Evolutionary conservation across 2,888 invertebrate species (phyloP), one percentile per base, ranked within the genome.

Genomic region (Aphodius sticticus): DNA sequence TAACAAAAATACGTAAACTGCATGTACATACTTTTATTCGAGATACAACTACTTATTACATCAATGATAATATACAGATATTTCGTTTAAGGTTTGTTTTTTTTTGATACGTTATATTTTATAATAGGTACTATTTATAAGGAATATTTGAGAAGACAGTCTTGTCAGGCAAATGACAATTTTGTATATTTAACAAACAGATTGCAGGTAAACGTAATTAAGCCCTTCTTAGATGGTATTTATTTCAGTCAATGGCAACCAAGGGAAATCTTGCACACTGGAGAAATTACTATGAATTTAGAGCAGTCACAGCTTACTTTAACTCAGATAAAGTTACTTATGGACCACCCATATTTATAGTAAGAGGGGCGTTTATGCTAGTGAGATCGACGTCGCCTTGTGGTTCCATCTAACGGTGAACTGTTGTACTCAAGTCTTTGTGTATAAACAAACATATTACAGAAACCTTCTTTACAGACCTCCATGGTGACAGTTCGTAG

Each of bases 1-100:
- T 72, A 72, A 72, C 72, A 72, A 72, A 72, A 72, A 72, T 72
- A 72, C 72, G 14, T 16, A n/a, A 36, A 72, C 16, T 36, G 16
- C n/a, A 15, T 72, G 16, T 16, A 72, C 16, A 72, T 36, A 14
- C 26, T 72, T 53, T 53, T 53, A 53, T 53, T 53, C 53, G 9
- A 53, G 9, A 53, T 53, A 53, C 12, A 36, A 72, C 36, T 36
- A 36, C n/a, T n/a, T 16, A 72, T 72, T 72, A 72, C 36, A 72
- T 72, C 16, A 36, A 53, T 26, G n/a, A 72, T 35, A 72, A 36
- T 72, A 72, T 36, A 72, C 72, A 36, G 72, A 53, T 72, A 72
- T 72, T 53, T 53, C 53, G 53, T 53, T 53, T 12, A 53, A 53
- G 7, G 53, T 53, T 53, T 53, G 53, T 12, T 53, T 53, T 26